Percentiles rank a stretch among this genome's conserved stretches.
Conservation (phyloP, 1,140 invertebrate genomes). For the Coenobita brevimanus region DNA sequence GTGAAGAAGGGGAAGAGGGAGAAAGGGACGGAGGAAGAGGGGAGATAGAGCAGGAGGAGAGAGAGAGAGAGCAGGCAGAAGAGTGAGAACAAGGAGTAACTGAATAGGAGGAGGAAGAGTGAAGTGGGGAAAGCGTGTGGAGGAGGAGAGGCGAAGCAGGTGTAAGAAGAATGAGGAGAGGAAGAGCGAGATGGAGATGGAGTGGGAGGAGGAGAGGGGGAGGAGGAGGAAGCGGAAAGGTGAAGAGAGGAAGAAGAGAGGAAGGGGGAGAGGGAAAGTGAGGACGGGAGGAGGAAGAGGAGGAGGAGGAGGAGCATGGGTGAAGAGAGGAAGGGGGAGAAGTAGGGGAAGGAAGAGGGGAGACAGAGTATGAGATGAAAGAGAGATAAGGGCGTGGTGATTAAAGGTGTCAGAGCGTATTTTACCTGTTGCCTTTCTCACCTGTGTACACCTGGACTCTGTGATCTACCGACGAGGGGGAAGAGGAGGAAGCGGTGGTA, state of each 20-base stretch:
- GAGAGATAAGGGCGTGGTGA: neutral
- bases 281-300: neutral
- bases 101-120: neutral
- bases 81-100: neutral
- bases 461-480: no score
- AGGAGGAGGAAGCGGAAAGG: neutral
- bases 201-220: neutral
- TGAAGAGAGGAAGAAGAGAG: neutral
- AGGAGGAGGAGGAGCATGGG: neutral
- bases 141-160: neutral
- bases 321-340: neutral
- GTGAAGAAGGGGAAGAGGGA: neutral
- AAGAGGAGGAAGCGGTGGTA: neutral
- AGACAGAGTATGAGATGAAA: neutral
- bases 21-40: neutral
- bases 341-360: neutral
- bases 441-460: no score
- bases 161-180: neutral
- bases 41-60: no score
- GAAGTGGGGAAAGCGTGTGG: neutral
- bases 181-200: neutral
- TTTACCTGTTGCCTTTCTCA: no score
- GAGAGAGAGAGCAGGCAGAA: neutral
- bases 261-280: no score
- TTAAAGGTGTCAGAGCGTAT: neutral